A percentile compares a stretch with the other conserved stretches of the same genome.
Evolutionary conservation across 2,797 vertebrate genomes (phyloP).

Genomic region (Pangasius macronema): DNA sequence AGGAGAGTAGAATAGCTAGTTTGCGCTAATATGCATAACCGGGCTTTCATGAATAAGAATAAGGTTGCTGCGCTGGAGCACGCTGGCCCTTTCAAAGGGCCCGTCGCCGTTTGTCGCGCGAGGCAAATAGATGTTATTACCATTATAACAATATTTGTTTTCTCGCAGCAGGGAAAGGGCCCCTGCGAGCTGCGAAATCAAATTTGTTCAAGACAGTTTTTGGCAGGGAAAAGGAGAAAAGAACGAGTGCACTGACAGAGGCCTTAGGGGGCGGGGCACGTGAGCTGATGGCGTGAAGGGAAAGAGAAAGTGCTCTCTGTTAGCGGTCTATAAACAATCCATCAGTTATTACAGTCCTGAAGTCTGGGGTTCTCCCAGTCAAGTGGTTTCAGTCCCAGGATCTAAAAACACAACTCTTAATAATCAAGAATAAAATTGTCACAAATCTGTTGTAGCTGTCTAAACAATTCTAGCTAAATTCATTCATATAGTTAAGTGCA

Average conservation of each 20-base stretch:
- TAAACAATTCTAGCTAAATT: neutral
- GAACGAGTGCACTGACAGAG: neutral
- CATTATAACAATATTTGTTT: slow-evolving; percentile 85
- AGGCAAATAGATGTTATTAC: slow-evolving; percentile 82
- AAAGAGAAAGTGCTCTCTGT: slow-evolving; percentile 1
- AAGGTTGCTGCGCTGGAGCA: slow-evolving; percentile 64
- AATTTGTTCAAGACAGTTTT: slow-evolving; percentile 75
- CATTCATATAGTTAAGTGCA: neutral
- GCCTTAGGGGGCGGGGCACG: neutral
- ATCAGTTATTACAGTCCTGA: neutral
- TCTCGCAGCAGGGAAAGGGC: slow-evolving; percentile 66
- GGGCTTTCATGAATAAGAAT: slow-evolving; percentile 84
- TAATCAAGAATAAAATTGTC: neutral
- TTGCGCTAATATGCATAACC: slow-evolving; percentile 81
- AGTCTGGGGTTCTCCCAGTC: neutral
- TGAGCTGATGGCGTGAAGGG: neutral
- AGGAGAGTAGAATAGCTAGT: slow-evolving; percentile 77
- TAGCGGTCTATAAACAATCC: neutral
- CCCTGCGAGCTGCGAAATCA: slow-evolving; percentile 74
- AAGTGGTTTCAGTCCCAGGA: neutral
- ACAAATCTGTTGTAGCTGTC: neutral
- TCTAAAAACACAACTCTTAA: neutral
- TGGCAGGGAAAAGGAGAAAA: slow-evolving; percentile 51
- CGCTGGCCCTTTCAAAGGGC: slow-evolving; percentile 68
- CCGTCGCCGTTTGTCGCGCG: slow-evolving; percentile 67